Evolutionary conservation across 2,888 invertebrate genomes (phyloP).

Genomic region (Eupithecia subumbrata): DNA sequence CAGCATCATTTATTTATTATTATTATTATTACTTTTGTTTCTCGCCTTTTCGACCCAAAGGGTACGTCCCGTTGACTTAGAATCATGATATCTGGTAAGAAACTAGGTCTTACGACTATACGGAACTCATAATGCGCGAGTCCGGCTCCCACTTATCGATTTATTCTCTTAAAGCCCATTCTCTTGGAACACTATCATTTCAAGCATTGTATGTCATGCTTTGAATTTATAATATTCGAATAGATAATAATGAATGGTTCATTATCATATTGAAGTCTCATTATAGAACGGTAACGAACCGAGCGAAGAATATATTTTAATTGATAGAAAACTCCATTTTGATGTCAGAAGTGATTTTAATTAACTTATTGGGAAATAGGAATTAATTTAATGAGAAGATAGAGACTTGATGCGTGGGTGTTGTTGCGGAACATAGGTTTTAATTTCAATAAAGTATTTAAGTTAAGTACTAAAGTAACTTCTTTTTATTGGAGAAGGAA

Average conservation of each 20-base stretch:
- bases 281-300: conserved; percentile 22
- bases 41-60: too few relatives aligned
- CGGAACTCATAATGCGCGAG: too few relatives aligned
- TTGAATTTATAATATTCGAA: conserved; percentile 14
- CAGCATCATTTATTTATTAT: too few relatives aligned
- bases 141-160: too few relatives aligned
- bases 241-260: conserved; percentile 19
- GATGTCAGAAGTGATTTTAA: conserved; percentile 18
- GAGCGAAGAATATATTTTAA: conserved; percentile 46
- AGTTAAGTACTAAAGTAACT: too few relatives aligned
- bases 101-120: too few relatives aligned
- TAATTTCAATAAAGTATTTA: not conserved
- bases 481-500: too few relatives aligned
- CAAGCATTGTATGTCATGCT: not conserved
- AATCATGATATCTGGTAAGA: too few relatives aligned
- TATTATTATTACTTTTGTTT: too few relatives aligned
- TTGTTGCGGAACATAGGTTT: not conserved
- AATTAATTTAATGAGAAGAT: not conserved
- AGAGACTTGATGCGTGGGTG: not conserved
- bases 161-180: not conserved
- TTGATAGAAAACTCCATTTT: conserved; percentile 44
- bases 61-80: too few relatives aligned
- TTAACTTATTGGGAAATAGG: conserved; percentile 11
- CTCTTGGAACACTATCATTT: not conserved
- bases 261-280: conserved; percentile 31